phyloP scores from a whole-genome alignment of 2,113 vertebrate genomes.

The Peromyscus leucopus region DNA sequence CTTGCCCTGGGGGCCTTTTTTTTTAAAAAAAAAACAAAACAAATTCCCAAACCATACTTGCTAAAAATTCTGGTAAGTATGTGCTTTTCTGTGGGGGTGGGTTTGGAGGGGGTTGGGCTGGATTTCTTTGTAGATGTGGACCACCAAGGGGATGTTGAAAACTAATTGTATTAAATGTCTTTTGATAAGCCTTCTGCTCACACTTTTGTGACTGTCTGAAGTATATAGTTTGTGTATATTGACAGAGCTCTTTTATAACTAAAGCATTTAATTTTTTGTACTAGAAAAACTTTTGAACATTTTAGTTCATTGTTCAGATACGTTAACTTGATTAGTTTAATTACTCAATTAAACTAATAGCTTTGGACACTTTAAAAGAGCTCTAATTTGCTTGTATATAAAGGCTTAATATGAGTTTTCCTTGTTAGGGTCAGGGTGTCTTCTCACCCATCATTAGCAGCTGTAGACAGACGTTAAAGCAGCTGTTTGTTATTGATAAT shows the following conservation, averaged over 20 bases:
- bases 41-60: conserved; percentile 88
- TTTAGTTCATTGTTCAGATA: conserved; percentile 82
- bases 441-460: conserved; percentile 77
- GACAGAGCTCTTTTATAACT: conserved; percentile 90
- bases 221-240: conserved; percentile 91
- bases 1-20: conserved; percentile 85
- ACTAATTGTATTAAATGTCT: conserved; percentile 91
- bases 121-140: conserved; percentile 90
- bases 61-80: conserved; percentile 90
- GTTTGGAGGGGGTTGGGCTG: conserved; percentile 78
- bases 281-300: conserved; percentile 79
- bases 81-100: conserved; percentile 86
- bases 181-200: conserved; percentile 91
- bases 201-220: conserved; percentile 90
- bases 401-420: conserved; percentile 88
- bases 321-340: conserved; percentile 83
- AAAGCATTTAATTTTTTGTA: conserved; percentile 88
- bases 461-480: conserved; percentile 71
- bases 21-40: conserved; percentile 30
- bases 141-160: conserved; percentile 87
- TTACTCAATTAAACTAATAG: conserved; percentile 77
- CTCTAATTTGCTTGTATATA: conserved; percentile 90
- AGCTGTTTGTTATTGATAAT: conserved; percentile 86
- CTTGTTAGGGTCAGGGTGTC: conserved; percentile 80
- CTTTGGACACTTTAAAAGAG: conserved; percentile 86